Base-by-base conservation (phyloP, 2,797 vertebrate genomes). In the Coracias cyanogaster region DNA sequence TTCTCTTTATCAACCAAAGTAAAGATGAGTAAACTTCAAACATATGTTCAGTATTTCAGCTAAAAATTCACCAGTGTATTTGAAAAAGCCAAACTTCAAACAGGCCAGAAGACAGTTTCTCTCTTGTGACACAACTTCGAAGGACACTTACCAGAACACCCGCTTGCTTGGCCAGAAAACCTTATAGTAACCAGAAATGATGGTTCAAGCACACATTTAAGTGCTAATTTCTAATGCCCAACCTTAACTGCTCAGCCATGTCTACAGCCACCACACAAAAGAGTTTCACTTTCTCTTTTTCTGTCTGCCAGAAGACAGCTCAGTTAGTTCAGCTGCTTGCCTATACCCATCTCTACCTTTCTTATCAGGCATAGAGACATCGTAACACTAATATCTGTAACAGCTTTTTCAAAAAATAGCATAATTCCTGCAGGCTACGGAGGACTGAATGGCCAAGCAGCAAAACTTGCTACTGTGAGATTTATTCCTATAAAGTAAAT, bases 21-120 rank as follows among this genome's bases (percentile, higher is more conserved):
- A 91, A 79, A 89, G 65, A 96, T 76, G 73, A 93, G 54, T 49
- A 93, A 89, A 92, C 65, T 72, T 94, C 79, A 88, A 88, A 74
- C 69, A 72, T 54, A 67, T 66, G 57, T 85, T 85, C 69, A 29
- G n/a, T 43, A 81, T 83, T 95, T 78, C 69, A 82, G 58, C 65
- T 76, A 88, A 91, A 95, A 91, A 78, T 72, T 41, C 43, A 48
- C n/a, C 33, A 65, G 18, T 33, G 6, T 51, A 21, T 88, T 76
- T 65, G 76, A 73, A 89, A 91, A 93, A 71, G 20, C 18, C 65
- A 74, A 71, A 66, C 22, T 92, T 94, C 43, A 65, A 78, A 78
- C n/a, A 61, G 28, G 48, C 28, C 49, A 37, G 51, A 91, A 80
- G 54, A 94, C 35, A 79, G n/a, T 88, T 95, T 92, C 92, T 91